Evolutionary conservation across 2,113 vertebrate species (phyloP).

Genomic region (Lathamus discolor): DNA sequence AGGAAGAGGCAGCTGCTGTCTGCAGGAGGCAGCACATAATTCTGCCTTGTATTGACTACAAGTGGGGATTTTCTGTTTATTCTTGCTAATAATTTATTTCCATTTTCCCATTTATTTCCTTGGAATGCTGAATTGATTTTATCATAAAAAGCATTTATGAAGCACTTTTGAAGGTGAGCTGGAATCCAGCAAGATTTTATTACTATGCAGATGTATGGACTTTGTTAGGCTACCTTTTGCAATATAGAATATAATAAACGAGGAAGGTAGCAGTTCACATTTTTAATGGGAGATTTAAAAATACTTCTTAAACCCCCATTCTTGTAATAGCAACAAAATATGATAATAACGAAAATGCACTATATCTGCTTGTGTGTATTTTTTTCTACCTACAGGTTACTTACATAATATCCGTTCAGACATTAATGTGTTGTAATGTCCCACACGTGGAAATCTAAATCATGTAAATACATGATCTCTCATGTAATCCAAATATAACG

Average conservation of each 20-base stretch:
- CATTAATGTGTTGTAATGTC: not conserved
- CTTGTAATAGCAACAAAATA: not conserved
- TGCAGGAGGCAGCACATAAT: not conserved
- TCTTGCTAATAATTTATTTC: not conserved
- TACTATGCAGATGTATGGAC: rapidly evolving
- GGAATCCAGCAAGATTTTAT: not conserved
- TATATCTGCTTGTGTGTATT: not conserved
- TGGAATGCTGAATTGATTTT: not conserved
- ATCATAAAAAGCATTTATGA: not conserved
- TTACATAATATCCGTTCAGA: not conserved
- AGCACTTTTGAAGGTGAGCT: not conserved
- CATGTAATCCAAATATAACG: not conserved
- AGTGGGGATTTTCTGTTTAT: not conserved
- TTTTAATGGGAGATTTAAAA: not conserved
- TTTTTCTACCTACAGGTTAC: not conserved
- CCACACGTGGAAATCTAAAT: not conserved
- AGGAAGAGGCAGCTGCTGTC: not conserved
- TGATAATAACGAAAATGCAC: not conserved
- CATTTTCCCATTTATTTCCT: not conserved
- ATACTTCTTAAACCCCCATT: not conserved
- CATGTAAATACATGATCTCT: rapidly evolving
- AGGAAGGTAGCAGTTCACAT: not conserved
- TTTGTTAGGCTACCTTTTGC: not conserved
- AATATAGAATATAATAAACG: rapidly evolving
- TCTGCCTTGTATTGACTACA: not conserved